Conservation (phyloP, 1,140 invertebrate genomes). For the Latrodectus geometricus region DNA sequence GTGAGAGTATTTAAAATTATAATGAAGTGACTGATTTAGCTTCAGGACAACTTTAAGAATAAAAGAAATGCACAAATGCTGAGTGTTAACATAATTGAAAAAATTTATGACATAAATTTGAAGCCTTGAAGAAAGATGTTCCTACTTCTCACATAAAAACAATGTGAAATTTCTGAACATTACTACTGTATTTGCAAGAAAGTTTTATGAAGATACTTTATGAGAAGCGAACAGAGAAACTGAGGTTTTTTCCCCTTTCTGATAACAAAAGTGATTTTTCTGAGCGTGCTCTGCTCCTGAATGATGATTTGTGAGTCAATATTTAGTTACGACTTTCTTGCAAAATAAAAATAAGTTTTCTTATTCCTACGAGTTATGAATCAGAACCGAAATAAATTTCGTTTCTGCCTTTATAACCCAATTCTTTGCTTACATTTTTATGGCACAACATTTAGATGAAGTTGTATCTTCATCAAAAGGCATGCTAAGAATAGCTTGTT, state of each 20-base stretch:
- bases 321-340: neutral
- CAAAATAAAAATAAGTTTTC: neutral
- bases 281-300: neutral
- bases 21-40: no score
- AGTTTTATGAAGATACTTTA: neutral
- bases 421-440: neutral
- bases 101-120: no score
- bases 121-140: neutral
- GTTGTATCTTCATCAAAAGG: no score
- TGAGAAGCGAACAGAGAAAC: neutral
- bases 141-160: neutral
- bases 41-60: no score
- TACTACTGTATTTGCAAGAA: neutral
- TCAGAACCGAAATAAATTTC: neutral
- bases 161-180: neutral
- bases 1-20: no score
- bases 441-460: neutral
- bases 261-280: constrained; percentile 1
- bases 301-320: constrained; percentile 1
- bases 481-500: no score
- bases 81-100: no score
- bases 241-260: neutral
- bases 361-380: neutral
- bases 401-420: neutral
- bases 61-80: no score